Evolutionary conservation across 37 sponge, comb jelly and placozoan species (phyloP).

Genomic region (Cliona cf. orientalis): DNA sequence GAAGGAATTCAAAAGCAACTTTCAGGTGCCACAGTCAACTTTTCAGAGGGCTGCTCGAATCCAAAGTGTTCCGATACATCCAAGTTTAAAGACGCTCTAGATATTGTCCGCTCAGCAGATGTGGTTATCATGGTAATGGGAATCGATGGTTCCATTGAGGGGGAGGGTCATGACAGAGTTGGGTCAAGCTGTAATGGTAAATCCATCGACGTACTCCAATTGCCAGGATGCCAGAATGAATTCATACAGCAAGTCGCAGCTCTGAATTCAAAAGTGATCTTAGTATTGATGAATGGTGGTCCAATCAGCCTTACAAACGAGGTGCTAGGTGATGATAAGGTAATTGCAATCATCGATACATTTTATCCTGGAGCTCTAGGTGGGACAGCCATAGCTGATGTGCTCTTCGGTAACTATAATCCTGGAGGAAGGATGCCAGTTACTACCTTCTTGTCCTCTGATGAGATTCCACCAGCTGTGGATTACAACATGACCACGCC

Average conservation of each 20-base stretch:
- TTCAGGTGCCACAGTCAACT: not conserved
- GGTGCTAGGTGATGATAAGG: constrained; percentile 11
- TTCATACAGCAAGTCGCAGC: constrained; percentile 13
- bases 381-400: constrained; percentile 58
- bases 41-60: constrained; percentile 34
- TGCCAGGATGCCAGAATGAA: constrained; percentile 43
- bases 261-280: constrained; percentile 11
- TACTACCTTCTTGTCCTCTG: not conserved
- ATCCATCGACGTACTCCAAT: too few species aligned
- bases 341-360: constrained; percentile 54
- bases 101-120: constrained; percentile 44
- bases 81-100: constrained; percentile 30
- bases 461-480: constrained; percentile 9
- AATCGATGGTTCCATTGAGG: constrained; percentile 43
- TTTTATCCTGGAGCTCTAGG: constrained; percentile 74
- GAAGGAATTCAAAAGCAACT: constrained; percentile 43
- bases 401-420: constrained; percentile 59
- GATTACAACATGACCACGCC: constrained; percentile 46
- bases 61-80: constrained; percentile 27
- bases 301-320: constrained; percentile 50
- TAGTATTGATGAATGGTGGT: constrained; percentile 74
- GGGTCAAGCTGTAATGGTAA: constrained; percentile 18
- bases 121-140: constrained; percentile 72
- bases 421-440: constrained; percentile 59
- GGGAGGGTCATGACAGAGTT: constrained; percentile 62